phyloP scores from a whole-genome alignment of 2,797 vertebrate genomes.

The Trichosurus vulpecula region DNA sequence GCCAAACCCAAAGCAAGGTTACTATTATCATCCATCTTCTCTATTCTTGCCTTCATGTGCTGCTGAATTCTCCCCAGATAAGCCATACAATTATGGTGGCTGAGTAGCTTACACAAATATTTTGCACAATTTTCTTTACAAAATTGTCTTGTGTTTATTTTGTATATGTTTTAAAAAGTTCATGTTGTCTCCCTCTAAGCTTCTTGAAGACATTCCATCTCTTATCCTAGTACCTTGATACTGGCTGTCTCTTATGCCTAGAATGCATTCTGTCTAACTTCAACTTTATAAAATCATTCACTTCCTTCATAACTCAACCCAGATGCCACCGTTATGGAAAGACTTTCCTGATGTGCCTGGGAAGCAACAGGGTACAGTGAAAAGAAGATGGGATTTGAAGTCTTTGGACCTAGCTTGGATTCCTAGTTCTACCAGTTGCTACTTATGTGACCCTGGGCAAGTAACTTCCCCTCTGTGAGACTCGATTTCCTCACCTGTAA shows the following conservation, averaged over 20 bases:
- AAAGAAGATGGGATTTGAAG: background rate
- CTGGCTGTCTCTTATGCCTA: background rate
- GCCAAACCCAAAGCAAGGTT: background rate
- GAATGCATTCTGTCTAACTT: background rate
- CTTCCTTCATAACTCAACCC: background rate
- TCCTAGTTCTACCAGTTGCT: background rate
- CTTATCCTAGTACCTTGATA: background rate
- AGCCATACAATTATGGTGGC: background rate
- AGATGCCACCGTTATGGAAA: background rate
- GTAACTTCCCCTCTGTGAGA: background rate
- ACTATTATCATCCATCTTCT: background rate
- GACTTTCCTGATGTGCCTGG: background rate
- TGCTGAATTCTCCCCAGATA: background rate
- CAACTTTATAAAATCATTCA: background rate
- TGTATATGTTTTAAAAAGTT: background rate
- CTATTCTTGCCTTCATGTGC: background rate
- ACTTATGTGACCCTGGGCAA: background rate
- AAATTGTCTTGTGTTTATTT: background rate
- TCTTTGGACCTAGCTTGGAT: background rate
- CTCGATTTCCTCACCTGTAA: background rate
- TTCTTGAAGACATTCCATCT: background rate
- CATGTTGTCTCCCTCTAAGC: background rate
- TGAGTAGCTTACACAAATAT: background rate
- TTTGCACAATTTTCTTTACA: background rate
- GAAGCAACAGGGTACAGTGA: background rate